phyloP scores from a whole-genome alignment of 2,113 vertebrate genomes.

The Pavo muticus region DNA sequence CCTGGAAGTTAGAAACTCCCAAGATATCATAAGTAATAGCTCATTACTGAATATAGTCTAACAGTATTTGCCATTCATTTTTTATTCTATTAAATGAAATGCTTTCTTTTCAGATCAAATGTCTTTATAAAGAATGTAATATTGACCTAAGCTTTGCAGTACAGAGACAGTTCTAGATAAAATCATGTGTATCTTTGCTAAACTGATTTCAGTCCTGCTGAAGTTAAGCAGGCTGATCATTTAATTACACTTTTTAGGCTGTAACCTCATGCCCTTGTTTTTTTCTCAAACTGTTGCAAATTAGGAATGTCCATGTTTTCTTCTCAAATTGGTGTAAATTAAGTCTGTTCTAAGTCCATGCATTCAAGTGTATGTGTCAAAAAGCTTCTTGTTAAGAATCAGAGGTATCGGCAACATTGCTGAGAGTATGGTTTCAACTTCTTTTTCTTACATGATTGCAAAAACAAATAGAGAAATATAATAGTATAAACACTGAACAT shows the following conservation, averaged over 20 bases:
- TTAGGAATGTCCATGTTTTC: not conserved
- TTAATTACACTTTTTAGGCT: slow-evolving; percentile 23
- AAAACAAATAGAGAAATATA: slow-evolving; percentile 43
- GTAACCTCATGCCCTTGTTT: not conserved
- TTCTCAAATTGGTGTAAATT: not conserved
- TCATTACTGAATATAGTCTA: not conserved
- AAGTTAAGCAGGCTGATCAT: not conserved
- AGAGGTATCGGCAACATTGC: not conserved
- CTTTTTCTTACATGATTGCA: not conserved
- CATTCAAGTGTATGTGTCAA: not conserved
- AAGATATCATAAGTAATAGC: not conserved
- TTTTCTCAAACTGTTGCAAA: not conserved
- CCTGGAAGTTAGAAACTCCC: not conserved
- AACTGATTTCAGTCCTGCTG: not conserved
- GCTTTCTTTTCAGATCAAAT: slow-evolving; percentile 6
- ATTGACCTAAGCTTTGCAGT: not conserved
- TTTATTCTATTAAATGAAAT: not conserved
- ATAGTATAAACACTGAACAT: slow-evolving; percentile 29
- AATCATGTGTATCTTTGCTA: not conserved
- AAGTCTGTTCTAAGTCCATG: not conserved
- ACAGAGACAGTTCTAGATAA: not conserved
- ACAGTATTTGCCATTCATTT: not conserved
- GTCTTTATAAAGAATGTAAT: not conserved
- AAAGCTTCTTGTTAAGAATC: not conserved
- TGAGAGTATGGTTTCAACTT: not conserved